Evolutionary conservation across 2,888 invertebrate genomes (phyloP), one percentile per base, ranked within the genome.

Genomic region (Xestia xanthographa): DNA sequence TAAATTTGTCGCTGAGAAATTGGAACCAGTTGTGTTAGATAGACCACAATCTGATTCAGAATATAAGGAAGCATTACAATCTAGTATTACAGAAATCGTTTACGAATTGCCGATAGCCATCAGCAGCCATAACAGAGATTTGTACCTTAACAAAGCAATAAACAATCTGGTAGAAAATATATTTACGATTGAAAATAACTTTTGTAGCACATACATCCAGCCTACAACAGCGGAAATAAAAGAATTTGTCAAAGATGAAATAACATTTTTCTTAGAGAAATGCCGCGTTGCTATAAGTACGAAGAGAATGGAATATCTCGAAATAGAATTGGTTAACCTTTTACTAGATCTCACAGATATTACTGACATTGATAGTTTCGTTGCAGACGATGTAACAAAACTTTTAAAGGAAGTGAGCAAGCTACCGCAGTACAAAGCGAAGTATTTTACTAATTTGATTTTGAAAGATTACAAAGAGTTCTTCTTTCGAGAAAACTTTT

Each of bases 191-290:
- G 82, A 79, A 56, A 73, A 22, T 11, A 87, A 74, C 48, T 29
- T 75, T 34, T 80, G 80, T 66, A 43, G 72, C 0, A 69, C 67
- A 20, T 76, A 80, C 53, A 72, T 79, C 12, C 86, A 84, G 43
- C 86, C 85, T 5, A 80, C 80, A 22, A 78, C 68, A 45, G 76
- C 73, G 9, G 88, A 86, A 80, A 75, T 87, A 8, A 88, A 81
- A 70, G 70, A 79, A 26, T 83, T 89, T 66, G 71, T 86, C 17
- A 83, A 76, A 34, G 82, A 89, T 56, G 78, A 86, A 80, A 74
- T 88, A 26, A 75, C 50, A 34, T 78, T 84, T 34, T 80, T 85
- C 22, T 70, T 85, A 48, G 70, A 87, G 29, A 83, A 82, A 58
- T 73, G 76, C 17, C 75, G 48, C 45, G 29, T 73, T 2, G 63